Evolutionary conservation across 1,140 invertebrate species (phyloP).

Genomic region (Cydia splendana): DNA sequence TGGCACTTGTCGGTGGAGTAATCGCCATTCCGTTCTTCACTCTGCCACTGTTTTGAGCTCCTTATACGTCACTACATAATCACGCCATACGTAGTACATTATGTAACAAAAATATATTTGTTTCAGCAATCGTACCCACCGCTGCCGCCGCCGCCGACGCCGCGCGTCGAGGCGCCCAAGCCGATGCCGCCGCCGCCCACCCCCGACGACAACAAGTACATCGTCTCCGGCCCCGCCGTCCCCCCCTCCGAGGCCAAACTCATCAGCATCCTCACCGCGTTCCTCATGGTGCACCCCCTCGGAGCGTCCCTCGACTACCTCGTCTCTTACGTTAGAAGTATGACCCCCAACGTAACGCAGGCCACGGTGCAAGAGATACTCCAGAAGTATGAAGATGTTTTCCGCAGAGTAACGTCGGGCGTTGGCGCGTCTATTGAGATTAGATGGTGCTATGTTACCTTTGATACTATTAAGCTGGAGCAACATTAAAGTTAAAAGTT

Average conservation of each 20-base stretch:
- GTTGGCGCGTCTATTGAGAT: conserved; percentile 55
- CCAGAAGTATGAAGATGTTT: conserved; percentile 58
- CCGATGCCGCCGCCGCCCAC: conserved; percentile 35
- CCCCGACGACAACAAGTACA: conserved; percentile 34
- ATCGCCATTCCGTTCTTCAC: no score
- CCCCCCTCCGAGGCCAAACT: conserved; percentile 59
- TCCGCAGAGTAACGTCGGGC: conserved; percentile 48
- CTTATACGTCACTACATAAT: no score
- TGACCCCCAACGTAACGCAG: conserved; percentile 52
- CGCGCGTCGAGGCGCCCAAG: conserved; percentile 21
- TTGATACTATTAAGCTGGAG: conserved; percentile 50
- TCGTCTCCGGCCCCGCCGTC: conserved; percentile 31
- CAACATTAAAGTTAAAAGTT: background rate
- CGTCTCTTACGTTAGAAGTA: conserved; percentile 58
- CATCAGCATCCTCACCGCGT: conserved; percentile 62
- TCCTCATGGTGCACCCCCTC: conserved; percentile 63
- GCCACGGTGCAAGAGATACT: conserved; percentile 49
- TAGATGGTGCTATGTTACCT: conserved; percentile 57
- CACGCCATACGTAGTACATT: no score
- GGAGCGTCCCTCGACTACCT: conserved; percentile 60
- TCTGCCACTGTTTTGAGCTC: no score
- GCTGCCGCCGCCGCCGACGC: conserved; percentile 42
- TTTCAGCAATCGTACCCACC: conserved; percentile 46
- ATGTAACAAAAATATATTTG: background rate
- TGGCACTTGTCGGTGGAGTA: no score